Evolutionary conservation across 30 jellyfish, hydroid and myxozoan genomes (phyloP).

Genomic region (Hydractinia symbiolongicarpus): DNA sequence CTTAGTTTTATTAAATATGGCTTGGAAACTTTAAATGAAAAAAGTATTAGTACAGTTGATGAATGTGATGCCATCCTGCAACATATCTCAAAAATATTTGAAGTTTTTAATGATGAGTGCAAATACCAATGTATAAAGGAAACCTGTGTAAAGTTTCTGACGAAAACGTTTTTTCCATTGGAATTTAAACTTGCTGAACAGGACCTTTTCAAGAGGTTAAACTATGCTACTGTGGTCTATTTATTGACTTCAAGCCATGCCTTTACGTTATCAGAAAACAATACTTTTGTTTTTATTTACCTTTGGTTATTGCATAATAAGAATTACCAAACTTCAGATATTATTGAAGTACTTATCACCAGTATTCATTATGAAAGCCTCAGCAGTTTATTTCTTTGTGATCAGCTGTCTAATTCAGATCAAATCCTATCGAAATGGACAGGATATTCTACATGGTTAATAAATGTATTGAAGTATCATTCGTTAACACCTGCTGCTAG

Average conservation of each 20-base stretch:
- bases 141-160: slow-evolving; percentile 13
- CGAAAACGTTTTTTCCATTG: slow-evolving; percentile 23
- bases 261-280: slow-evolving; percentile 10
- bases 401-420: slow-evolving; percentile 7
- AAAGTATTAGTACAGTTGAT: not conserved
- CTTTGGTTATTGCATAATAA: slow-evolving; percentile 15
- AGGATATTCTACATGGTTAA: slow-evolving; percentile 28
- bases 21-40: slow-evolving; percentile 14
- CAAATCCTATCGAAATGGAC: slow-evolving; percentile 19
- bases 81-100: slow-evolving; percentile 15
- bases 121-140: slow-evolving; percentile 1
- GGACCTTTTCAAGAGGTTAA: not conserved
- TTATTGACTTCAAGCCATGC: slow-evolving; percentile 10
- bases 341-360: slow-evolving; percentile 15
- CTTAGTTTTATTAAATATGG: slow-evolving; percentile 9
- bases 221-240: not conserved
- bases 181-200: slow-evolving; percentile 22
- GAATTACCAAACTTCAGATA: slow-evolving; percentile 18
- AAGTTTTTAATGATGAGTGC: slow-evolving; percentile 4
- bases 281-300: slow-evolving; percentile 19
- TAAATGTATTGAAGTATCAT: slow-evolving; percentile 24
- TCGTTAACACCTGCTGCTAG: slow-evolving; percentile 13
- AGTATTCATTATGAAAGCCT: slow-evolving; percentile 10
- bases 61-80: slow-evolving; percentile 30
- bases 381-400: not conserved